Conservation (phyloP, 2,113 vertebrate species). For the Verasper variegatus region DNA sequence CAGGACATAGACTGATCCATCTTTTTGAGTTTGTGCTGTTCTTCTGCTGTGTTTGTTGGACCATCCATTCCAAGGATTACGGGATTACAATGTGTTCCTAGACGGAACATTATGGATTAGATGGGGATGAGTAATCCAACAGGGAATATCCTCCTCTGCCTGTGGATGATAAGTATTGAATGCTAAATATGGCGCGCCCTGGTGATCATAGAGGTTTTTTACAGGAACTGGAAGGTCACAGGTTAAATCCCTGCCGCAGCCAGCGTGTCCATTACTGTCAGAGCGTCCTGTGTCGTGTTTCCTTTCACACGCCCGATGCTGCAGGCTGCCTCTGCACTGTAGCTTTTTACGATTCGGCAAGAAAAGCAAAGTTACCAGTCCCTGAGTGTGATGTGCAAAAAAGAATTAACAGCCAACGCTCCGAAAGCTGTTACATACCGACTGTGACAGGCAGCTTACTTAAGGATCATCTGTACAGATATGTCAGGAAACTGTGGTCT, state of each 20-base stretch:
- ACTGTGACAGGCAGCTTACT: no score
- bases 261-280: neutral
- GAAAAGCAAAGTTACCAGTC: neutral
- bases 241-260: conserved; percentile 27
- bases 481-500: no score
- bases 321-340: neutral
- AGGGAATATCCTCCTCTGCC: conserved; percentile 36
- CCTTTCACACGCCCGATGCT: neutral
- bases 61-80: conserved; percentile 63
- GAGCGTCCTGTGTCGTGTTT: no score
- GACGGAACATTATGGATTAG: conserved; percentile 70
- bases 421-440: no score
- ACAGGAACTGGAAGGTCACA: conserved; percentile 13
- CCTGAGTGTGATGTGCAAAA: neutral
- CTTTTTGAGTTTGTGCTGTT: neutral
- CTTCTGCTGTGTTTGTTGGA: conserved; percentile 8
- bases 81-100: conserved; percentile 59
- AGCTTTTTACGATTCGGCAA: neutral
- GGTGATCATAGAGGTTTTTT: conserved; percentile 13
- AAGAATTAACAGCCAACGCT: no score
- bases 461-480: no score
- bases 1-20: neutral
- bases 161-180: conserved; percentile 28
- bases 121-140: conserved; percentile 54
- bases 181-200: conserved; percentile 25